A percentile compares a stretch with the other conserved stretches of the same genome.
phyloP scores from a whole-genome alignment of 2,888 invertebrate genomes.

The Graphium colonna region DNA sequence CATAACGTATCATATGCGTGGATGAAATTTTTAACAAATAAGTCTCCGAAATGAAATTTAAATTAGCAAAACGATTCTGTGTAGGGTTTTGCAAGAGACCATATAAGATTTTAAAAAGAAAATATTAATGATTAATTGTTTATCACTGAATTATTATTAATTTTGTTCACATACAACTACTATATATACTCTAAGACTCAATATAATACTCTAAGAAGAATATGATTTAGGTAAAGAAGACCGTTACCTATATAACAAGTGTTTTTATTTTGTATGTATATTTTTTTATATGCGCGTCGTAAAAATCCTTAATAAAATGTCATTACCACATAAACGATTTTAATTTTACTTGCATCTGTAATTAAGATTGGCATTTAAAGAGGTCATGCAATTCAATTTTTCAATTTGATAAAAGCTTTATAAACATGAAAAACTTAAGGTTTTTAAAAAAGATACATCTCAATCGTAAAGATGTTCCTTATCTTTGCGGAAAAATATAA shows the following conservation, averaged over 20 bases:
- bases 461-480: not conserved
- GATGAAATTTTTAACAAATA: slow-evolving; percentile 15
- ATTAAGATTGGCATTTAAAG: slow-evolving; percentile 6
- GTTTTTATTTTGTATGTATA: too few species aligned
- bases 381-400: slow-evolving; percentile 7
- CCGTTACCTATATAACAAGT: too few species aligned
- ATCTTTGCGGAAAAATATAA: too few species aligned
- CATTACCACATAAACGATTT: too few species aligned
- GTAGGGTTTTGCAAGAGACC: not conserved
- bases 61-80: slow-evolving; percentile 1
- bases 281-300: too few species aligned
- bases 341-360: too few species aligned
- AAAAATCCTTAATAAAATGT: too few species aligned
- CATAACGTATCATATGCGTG: not conserved
- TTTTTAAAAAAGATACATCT: slow-evolving; percentile 8
- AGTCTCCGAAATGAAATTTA: slow-evolving; percentile 10
- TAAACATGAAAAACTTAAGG: slow-evolving; percentile 4
- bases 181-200: too few species aligned
- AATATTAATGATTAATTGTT: not conserved
- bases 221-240: too few species aligned
- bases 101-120: not conserved
- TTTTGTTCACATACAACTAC: too few species aligned
- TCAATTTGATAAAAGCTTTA: slow-evolving; percentile 2
- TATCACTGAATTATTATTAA: not conserved
- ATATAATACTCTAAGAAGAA: too few species aligned